These are phyloP conservation scores for Germaria angustata DNA, from an alignment of 2,888 invertebrate species.

Conservation along the genomic window DNA sequence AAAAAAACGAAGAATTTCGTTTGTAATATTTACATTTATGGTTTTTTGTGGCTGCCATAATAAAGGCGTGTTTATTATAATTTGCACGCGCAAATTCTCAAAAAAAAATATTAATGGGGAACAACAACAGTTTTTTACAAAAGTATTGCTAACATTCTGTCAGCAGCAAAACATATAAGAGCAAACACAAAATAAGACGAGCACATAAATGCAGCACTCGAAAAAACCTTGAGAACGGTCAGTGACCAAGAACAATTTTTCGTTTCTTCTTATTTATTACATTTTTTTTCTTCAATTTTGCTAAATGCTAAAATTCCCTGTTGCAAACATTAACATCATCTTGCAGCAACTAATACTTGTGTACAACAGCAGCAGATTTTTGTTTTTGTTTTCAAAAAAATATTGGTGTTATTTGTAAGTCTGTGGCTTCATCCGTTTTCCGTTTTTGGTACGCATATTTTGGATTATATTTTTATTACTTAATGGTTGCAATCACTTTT, in stretches of 20 bases:
- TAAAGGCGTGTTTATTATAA: constrained; percentile 66
- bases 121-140: constrained; percentile 30
- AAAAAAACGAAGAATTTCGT: constrained; percentile 20
- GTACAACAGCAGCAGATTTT: constrained; percentile 24
- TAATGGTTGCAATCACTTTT: constrained; percentile 54
- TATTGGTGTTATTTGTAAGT: constrained; percentile 17
- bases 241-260: constrained; percentile 75
- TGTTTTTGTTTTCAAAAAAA: constrained; percentile 9
- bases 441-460: constrained; percentile 46
- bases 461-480: constrained; percentile 15
- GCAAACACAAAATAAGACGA: constrained; percentile 34
- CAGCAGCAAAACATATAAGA: constrained; percentile 31
- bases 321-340: constrained; percentile 57
- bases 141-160: constrained; percentile 49
- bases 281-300: constrained; percentile 16
- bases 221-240: constrained; percentile 78
- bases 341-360: not conserved
- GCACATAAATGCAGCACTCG: constrained; percentile 69
- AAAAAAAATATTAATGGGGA: constrained; percentile 32
- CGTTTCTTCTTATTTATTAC: constrained; percentile 20
- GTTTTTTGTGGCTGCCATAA: constrained; percentile 56
- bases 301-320: constrained; percentile 75
- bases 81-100: constrained; percentile 64
- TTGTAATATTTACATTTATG: constrained; percentile 45
- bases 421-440: constrained; percentile 20